Evolutionary conservation across 2,888 invertebrate species (phyloP).

Genomic region (Ectropis crepuscularia): DNA sequence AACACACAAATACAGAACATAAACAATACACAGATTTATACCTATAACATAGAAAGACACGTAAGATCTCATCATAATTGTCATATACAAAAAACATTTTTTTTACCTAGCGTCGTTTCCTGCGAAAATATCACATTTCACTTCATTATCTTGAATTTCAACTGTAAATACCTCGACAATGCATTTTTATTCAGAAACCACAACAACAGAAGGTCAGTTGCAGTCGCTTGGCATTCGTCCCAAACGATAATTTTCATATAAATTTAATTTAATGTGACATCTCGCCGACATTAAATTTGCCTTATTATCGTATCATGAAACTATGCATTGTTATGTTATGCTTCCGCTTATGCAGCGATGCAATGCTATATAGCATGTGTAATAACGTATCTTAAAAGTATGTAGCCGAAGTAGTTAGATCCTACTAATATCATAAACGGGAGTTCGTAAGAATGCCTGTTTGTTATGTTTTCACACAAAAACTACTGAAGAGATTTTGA

Average conservation of each 20-base stretch:
- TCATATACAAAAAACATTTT: too few relatives aligned
- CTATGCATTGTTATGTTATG: slow-evolving; percentile 33
- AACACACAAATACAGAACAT: too few relatives aligned
- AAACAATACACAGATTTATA: too few relatives aligned
- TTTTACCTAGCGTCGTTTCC: too few relatives aligned
- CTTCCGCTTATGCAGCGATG: slow-evolving; percentile 27
- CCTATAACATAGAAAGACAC: too few relatives aligned
- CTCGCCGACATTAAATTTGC: slow-evolving; percentile 31
- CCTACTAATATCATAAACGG: background rate
- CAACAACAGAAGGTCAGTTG: slow-evolving; percentile 17
- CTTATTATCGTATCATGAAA: slow-evolving; percentile 31
- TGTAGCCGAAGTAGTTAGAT: background rate
- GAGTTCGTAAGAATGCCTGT: too few relatives aligned
- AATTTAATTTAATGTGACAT: slow-evolving; percentile 32
- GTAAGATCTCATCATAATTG: too few relatives aligned
- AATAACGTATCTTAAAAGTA: background rate
- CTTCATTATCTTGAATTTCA: too few relatives aligned
- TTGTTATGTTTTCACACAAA: too few relatives aligned
- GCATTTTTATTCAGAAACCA: slow-evolving; percentile 2
- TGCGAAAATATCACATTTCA: too few relatives aligned
- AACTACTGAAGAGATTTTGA: too few relatives aligned
- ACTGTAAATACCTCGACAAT: background rate
- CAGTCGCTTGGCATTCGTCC: slow-evolving; percentile 15
- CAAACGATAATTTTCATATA: slow-evolving; percentile 41
- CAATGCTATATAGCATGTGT: background rate